These are phyloP conservation scores for Isichthys henryi DNA, from an alignment of 2,113 vertebrate genomes.

Conservation along the genomic window DNA sequence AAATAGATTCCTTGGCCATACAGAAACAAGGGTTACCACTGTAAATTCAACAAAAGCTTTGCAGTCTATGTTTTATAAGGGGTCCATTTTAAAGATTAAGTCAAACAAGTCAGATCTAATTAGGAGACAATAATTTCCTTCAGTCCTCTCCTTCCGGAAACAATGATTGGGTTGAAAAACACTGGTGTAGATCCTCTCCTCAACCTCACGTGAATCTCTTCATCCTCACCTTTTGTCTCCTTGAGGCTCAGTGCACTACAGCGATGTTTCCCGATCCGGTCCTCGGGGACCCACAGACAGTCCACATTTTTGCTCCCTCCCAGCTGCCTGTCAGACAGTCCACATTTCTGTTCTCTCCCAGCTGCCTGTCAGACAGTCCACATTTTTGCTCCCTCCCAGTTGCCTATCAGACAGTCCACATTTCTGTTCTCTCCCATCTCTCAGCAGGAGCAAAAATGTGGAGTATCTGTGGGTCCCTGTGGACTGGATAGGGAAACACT, in stretches of 20 bases:
- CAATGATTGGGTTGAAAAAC: background rate
- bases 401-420: no score
- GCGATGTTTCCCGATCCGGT: slow-evolving; percentile 39
- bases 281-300: background rate
- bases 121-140: slow-evolving; percentile 63
- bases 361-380: background rate
- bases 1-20: slow-evolving; percentile 57
- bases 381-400: background rate
- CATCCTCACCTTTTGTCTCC: slow-evolving; percentile 25
- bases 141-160: slow-evolving; percentile 32
- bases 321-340: no score
- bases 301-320: background rate
- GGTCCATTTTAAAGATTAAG: slow-evolving; percentile 53
- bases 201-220: background rate
- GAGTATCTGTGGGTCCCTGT: background rate
- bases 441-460: background rate
- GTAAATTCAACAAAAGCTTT: slow-evolving; percentile 59
- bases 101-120: slow-evolving; percentile 67
- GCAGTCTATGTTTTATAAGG: slow-evolving; percentile 51
- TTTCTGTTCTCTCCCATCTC: background rate
- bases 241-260: slow-evolving; percentile 55
- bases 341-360: background rate
- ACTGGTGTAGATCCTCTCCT: background rate
- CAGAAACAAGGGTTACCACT: slow-evolving; percentile 72
- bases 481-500: slow-evolving; percentile 6